phyloP scores from a whole-genome alignment of 2,797 vertebrate species.

The Salarias fasciatus region DNA sequence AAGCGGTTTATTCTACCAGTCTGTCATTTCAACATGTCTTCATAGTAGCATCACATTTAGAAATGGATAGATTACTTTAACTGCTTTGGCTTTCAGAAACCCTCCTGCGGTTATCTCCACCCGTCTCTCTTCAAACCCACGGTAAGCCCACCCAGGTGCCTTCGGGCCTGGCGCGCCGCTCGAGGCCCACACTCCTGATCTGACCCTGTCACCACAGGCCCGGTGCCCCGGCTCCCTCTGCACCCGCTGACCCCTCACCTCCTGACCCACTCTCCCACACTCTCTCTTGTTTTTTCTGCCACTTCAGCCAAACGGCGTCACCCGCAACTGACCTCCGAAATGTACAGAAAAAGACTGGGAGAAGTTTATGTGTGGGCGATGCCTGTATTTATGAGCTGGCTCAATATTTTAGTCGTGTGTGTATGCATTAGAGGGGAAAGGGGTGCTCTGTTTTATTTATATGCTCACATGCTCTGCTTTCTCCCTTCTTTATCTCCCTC shows the following conservation, averaged over 20 bases:
- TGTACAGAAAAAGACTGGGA: background rate
- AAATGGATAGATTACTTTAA: conserved; percentile 38
- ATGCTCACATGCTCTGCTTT: background rate
- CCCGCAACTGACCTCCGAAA: conserved; percentile 12
- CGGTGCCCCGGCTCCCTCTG: conserved; percentile 57
- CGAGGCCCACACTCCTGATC: conserved; percentile 61
- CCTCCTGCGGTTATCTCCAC: conserved; percentile 39
- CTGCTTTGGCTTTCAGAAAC: conserved; percentile 39
- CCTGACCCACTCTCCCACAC: conserved; percentile 77
- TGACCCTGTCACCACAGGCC: conserved; percentile 65
- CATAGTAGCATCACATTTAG: conserved; percentile 39
- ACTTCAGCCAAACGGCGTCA: conserved; percentile 34
- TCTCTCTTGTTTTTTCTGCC: conserved; percentile 61
- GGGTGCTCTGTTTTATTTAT: conserved; percentile 24
- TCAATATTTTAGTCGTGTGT: conserved; percentile 1
- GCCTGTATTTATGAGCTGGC: conserved; percentile 3
- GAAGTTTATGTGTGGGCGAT: conserved; percentile 12
- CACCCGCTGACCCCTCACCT: conserved; percentile 72
- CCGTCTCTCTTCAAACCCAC: conserved; percentile 62
- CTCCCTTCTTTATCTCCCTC: conserved; percentile 26
- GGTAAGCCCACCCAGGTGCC: conserved; percentile 77
- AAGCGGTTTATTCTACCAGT: conserved; percentile 34
- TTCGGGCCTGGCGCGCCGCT: conserved; percentile 78
- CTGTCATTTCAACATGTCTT: conserved; percentile 50
- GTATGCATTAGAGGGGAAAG: conserved; percentile 2